These are phyloP conservation scores for Formica aserva DNA, from an alignment of 2,888 invertebrate species.

Conservation along the genomic window DNA sequence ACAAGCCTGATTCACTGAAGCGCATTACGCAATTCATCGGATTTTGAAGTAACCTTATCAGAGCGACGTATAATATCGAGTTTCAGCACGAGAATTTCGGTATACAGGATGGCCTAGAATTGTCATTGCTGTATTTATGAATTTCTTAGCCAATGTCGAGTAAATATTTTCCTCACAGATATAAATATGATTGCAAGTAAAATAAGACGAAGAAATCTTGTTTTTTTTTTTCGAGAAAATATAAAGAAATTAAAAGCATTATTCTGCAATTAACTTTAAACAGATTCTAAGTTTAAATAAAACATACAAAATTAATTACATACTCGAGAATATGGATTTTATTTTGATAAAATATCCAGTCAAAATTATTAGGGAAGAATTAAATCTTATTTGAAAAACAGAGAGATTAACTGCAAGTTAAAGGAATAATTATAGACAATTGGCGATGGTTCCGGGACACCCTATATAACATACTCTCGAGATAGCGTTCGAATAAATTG, in stretches of 20 bases:
- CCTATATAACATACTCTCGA: neutral
- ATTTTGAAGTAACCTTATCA: neutral
- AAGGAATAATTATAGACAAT: neutral
- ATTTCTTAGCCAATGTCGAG: neutral
- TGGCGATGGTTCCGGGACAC: neutral
- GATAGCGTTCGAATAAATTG: neutral
- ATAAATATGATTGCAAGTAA: neutral
- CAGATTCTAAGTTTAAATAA: too few species aligned
- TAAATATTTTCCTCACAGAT: neutral
- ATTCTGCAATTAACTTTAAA: neutral
- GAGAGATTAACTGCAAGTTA: neutral
- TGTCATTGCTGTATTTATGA: neutral
- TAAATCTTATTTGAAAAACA: neutral
- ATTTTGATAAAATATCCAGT: neutral
- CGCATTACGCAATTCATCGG: conserved; percentile 20
- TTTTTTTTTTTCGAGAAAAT: neutral
- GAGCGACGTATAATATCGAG: neutral
- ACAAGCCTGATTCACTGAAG: neutral
- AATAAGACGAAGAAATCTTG: neutral
- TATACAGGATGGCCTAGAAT: neutral
- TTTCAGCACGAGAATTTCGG: neutral
- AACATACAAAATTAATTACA: neutral
- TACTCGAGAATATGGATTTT: neutral
- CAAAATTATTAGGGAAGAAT: neutral
- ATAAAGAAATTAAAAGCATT: neutral